Evolutionary conservation across 2,797 vertebrate species (phyloP), one percentile per base, ranked within the genome.

Genomic region (Remorina albescens): DNA sequence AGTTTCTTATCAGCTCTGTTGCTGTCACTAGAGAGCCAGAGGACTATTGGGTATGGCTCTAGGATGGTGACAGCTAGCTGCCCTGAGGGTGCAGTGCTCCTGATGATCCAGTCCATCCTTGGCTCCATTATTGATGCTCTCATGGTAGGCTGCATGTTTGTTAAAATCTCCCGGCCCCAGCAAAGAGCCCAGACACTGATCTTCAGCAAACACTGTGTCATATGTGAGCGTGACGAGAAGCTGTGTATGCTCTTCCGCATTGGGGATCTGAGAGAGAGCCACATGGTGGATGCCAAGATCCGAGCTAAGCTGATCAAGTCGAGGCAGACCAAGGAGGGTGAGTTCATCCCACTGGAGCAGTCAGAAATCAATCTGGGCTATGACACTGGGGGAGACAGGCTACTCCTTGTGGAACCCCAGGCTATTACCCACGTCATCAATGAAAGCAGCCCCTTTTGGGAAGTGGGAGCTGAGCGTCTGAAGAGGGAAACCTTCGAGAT

Each of bases 101-200:
- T 96, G 53, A 96, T 96, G 91, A 86, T 89, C 0, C 96, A 96
- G 89, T 96, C 95, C 81, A 96, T 97, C 30, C 79, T 96, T 0
- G 96, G 96, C 1, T 96, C 95, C 77, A 96, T 96, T 78, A 96
- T 96, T 0, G 95, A 97, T 0, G 95, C 96, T 5, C 92, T 96
- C 13, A 96, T 96, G 96, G 95, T 96, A 42, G 96, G 96, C 18
- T 96, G 95, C 87, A 96, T 97, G 95, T 96, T 96, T 0, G 95
- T 96, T 2, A 96, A 96, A 89, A 96, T 96, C 84, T 96, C 95
- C 51, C 86, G 95, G 54, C 95, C 95, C 7, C 96, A 96, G 86
- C 95, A 96, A 81, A 91, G 95, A 0, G 95, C 96, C 18, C 95
- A 96, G 88, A 97, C 95, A 0, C 88, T 96, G 63, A 94, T 96